phyloP scores from a whole-genome alignment of 1,140 invertebrate genomes.

The Psilanteris sp. region DNA sequence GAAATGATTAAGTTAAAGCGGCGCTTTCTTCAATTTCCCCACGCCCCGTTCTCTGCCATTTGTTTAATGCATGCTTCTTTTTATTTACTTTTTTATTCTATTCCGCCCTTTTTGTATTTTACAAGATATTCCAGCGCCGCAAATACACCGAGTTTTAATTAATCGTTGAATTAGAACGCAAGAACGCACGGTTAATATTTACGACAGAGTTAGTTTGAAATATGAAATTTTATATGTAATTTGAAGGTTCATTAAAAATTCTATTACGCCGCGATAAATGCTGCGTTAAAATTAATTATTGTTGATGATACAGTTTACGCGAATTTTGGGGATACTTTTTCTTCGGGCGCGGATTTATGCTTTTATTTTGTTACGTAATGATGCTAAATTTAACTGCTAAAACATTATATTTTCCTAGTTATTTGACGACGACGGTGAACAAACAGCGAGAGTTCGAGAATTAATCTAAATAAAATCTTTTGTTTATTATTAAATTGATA shows the following conservation, averaged over 20 bases:
- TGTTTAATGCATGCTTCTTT: slow-evolving; percentile 1
- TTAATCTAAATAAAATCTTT: slow-evolving; percentile 51
- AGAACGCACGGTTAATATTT: slow-evolving; percentile 45
- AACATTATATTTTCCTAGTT: slow-evolving; percentile 25
- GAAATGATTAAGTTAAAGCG: slow-evolving; percentile 26
- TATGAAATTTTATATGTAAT: slow-evolving; percentile 54
- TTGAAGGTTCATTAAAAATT: slow-evolving; percentile 64
- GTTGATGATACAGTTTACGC: slow-evolving; percentile 42
- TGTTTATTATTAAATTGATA: slow-evolving; percentile 44
- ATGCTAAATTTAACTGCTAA: slow-evolving; percentile 38
- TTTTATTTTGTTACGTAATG: slow-evolving; percentile 41
- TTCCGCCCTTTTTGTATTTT: slow-evolving; percentile 15
- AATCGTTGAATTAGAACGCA: slow-evolving; percentile 38
- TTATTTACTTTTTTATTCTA: not conserved
- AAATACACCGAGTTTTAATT: slow-evolving; percentile 35
- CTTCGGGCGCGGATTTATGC: slow-evolving; percentile 22
- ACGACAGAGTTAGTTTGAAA: slow-evolving; percentile 36
- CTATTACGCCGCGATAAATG: slow-evolving; percentile 60
- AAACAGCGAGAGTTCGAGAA: slow-evolving; percentile 20
- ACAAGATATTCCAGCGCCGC: slow-evolving; percentile 13
- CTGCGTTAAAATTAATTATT: slow-evolving; percentile 47
- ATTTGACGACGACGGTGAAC: slow-evolving; percentile 28
- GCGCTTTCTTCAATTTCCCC: slow-evolving; percentile 1
- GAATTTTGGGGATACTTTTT: slow-evolving; percentile 41
- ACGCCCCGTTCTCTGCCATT: not conserved